Evolutionary conservation across 2,888 invertebrate genomes (phyloP), one percentile per base, ranked within the genome.

Genomic region (Cyrtodaria siliqua): DNA sequence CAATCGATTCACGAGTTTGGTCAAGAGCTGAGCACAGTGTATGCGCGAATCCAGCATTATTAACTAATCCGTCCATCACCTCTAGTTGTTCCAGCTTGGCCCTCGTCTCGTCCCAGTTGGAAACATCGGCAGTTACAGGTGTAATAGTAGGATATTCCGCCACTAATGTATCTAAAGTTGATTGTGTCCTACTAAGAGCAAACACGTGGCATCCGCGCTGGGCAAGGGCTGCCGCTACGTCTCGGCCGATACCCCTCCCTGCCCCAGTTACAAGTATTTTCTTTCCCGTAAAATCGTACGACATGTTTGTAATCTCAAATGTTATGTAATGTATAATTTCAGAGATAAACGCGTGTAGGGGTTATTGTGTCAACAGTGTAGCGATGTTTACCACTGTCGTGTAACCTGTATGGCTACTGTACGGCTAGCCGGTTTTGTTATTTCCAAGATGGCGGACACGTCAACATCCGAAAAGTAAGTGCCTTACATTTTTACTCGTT

Each of bases 211-310:
- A 97, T 18, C 96, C 96, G 81, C 94, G 95, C 87, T 94, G 93
- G 80, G 95, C 95, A 78, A 97, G 91, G 84, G 95, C 95, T 78
- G 95, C 93, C 3, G 95, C 96, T 57, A 97, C 94, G 16, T 95
- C 96, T 89, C 96, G 94, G 0, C 97, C 97, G 82, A 97, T 94
- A 96, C 97, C 97, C 95, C 95, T 95, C 26, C 97, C 96, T 59
- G 97, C 97, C 69, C 97, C 97, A 71, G 97, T 97, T 1, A 98
- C 97, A n/a, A n/a, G n/a, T n/a, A n/a, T n/a, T n/a, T n/a, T n/a
- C n/a, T n/a, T n/a, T n/a, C n/a, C n/a, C n/a, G n/a, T n/a, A n/a
- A n/a, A n/a, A n/a, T n/a, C n/a, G n/a, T n/a, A n/a, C n/a, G n/a
- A n/a, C n/a, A n/a, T n/a, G n/a, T n/a, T n/a, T n/a, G n/a, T n/a